Evolutionary conservation across 2,113 vertebrate species (phyloP).

Genomic region (Callaeas wilsoni): DNA sequence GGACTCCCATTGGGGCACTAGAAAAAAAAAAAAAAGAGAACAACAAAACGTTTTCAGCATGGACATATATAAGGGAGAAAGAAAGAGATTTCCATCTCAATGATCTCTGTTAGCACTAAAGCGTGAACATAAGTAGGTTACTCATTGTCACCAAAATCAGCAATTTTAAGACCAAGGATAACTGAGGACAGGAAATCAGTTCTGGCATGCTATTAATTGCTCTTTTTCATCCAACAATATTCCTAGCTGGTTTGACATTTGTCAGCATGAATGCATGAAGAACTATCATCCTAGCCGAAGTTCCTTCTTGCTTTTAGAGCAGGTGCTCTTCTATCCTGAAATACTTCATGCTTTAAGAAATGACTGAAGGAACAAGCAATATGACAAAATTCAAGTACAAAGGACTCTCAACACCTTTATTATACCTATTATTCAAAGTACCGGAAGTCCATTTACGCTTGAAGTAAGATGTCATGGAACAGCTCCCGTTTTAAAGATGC

Average conservation of each 20-base stretch:
- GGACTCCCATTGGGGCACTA: constrained; percentile 96
- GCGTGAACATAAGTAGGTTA: background rate
- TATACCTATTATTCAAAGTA: background rate
- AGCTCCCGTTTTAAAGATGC: background rate
- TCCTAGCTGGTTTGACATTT: background rate
- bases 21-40: background rate
- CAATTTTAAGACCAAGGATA: background rate
- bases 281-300: background rate
- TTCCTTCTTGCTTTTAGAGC: background rate
- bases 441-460: background rate
- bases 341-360: background rate
- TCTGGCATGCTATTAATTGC: background rate
- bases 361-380: background rate
- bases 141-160: background rate
- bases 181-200: background rate
- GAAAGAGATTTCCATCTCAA: background rate
- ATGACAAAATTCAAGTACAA: background rate
- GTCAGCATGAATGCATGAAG: background rate
- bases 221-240: background rate
- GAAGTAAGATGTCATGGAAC: background rate
- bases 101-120: background rate
- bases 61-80: background rate
- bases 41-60: background rate
- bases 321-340: background rate
- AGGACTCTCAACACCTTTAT: background rate